Evolutionary conservation across 1,140 invertebrate genomes (phyloP).

Genomic region (Oncopeltus fasciatus): DNA sequence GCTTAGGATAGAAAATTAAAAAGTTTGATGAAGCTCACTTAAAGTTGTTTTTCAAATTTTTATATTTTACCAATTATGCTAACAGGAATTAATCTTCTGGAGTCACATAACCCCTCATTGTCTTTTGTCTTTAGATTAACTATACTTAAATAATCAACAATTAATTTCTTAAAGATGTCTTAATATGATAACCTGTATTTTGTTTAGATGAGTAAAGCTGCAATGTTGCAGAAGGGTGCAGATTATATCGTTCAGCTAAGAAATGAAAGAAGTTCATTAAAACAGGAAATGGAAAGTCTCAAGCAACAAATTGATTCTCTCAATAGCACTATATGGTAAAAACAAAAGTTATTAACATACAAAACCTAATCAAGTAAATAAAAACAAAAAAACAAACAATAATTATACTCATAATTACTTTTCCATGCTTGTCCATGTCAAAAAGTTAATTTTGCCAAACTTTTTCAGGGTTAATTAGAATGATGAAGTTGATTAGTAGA

Average conservation of each 20-base stretch:
- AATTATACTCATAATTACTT: background rate
- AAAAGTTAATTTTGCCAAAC: background rate
- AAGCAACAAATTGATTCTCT: slow-evolving; percentile 76
- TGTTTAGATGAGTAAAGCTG: slow-evolving; percentile 74
- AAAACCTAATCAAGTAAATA: background rate
- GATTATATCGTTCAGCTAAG: slow-evolving; percentile 88
- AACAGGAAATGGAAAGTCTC: slow-evolving; percentile 78
- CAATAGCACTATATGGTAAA: slow-evolving; percentile 78
- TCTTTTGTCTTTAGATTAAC: background rate
- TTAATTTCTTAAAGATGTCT: background rate
- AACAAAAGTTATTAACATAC: background rate
- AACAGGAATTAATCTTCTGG: background rate
- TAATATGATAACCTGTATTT: background rate
- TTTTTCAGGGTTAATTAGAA: background rate
- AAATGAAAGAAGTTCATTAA: slow-evolving; percentile 66
- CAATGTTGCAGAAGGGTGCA: slow-evolving; percentile 90
- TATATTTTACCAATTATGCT: too few species aligned
- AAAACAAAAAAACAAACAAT: background rate
- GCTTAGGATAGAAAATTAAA: too few species aligned
- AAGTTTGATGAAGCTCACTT: too few species aligned
- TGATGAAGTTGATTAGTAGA: too few species aligned
- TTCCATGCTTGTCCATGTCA: background rate
- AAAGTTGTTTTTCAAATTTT: too few species aligned
- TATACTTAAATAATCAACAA: background rate
- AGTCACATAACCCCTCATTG: background rate